Conservation (phyloP, 2,797 vertebrate species). For the Smutsia gigantea region DNA sequence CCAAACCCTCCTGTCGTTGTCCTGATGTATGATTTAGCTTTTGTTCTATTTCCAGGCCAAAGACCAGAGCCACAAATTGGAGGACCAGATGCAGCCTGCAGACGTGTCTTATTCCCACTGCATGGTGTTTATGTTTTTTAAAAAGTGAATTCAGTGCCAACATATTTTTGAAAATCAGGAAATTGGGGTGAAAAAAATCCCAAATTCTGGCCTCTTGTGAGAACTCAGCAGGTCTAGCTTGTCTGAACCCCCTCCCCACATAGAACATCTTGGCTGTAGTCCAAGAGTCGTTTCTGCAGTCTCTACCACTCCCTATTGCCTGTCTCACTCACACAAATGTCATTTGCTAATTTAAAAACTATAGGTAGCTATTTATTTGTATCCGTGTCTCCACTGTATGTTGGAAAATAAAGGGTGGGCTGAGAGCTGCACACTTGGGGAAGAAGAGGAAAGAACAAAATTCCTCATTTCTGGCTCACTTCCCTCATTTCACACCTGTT, state of each 20-base stretch:
- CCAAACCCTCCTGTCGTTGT: constrained; percentile 60
- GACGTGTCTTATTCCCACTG: neutral
- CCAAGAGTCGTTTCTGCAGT: fast-evolving
- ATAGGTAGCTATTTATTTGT: neutral
- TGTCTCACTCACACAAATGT: neutral
- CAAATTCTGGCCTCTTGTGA: constrained; percentile 11
- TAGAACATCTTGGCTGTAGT: neutral
- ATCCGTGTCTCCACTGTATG: neutral
- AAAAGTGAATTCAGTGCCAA: neutral
- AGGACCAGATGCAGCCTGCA: constrained; percentile 60
- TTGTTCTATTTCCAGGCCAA: constrained; percentile 64
- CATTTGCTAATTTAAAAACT: neutral
- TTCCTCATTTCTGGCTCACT: neutral
- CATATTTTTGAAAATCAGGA: constrained; percentile 11
- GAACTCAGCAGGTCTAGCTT: neutral
- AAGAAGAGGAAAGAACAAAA: neutral
- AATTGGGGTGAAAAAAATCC: neutral
- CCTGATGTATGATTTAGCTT: neutral
- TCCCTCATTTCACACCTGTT: fast-evolving
- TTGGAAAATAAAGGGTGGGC: neutral
- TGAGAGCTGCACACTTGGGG: fast-evolving
- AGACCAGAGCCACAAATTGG: constrained; percentile 27
- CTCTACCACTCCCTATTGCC: neutral
- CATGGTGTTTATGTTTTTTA: neutral
- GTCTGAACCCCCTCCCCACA: fast-evolving